Evolutionary conservation across 2,888 invertebrate genomes (phyloP).

Genomic region (Apamea anceps): DNA sequence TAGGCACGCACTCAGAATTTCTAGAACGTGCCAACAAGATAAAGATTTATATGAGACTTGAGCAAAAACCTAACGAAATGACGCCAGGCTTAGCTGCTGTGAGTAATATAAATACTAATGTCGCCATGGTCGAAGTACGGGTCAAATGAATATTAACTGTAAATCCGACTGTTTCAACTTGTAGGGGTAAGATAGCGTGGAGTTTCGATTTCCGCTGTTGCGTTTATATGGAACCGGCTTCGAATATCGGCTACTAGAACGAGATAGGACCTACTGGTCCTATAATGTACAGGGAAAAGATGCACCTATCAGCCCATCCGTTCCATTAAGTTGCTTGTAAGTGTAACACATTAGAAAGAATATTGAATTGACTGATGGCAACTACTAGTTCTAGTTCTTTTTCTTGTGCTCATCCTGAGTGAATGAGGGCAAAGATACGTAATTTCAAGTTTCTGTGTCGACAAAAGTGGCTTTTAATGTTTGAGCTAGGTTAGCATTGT

Average conservation of each 20-base stretch:
- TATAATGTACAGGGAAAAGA: conserved; percentile 39
- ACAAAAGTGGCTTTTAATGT: conserved; percentile 52
- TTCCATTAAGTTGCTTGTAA: conserved; percentile 16
- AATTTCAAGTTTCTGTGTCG: conserved; percentile 35
- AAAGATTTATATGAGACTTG: conserved; percentile 34
- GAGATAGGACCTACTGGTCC: conserved; percentile 33
- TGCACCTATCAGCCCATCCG: conserved; percentile 24
- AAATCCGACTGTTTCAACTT: conserved; percentile 54
- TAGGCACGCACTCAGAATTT: conserved; percentile 43
- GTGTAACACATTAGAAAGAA: conserved; percentile 22
- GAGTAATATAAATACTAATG: conserved; percentile 50
- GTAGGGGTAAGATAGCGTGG: conserved; percentile 52
- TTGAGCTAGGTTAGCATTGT: conserved; percentile 35
- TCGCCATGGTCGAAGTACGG: conserved; percentile 53
- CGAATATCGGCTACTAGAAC: conserved; percentile 60
- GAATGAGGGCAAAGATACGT: conserved; percentile 18
- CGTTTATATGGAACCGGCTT: conserved; percentile 61
- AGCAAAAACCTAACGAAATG: conserved; percentile 6
- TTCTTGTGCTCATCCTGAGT: conserved; percentile 12
- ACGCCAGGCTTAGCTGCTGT: conserved; percentile 8
- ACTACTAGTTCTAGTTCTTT: conserved; percentile 4
- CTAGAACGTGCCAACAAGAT: conserved; percentile 56
- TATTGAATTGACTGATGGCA: conserved; percentile 1
- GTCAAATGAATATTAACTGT: conserved; percentile 66
- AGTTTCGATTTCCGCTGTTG: conserved; percentile 64